phyloP scores from a whole-genome alignment of 2,888 invertebrate genomes.

The Epinotia demarniana region DNA sequence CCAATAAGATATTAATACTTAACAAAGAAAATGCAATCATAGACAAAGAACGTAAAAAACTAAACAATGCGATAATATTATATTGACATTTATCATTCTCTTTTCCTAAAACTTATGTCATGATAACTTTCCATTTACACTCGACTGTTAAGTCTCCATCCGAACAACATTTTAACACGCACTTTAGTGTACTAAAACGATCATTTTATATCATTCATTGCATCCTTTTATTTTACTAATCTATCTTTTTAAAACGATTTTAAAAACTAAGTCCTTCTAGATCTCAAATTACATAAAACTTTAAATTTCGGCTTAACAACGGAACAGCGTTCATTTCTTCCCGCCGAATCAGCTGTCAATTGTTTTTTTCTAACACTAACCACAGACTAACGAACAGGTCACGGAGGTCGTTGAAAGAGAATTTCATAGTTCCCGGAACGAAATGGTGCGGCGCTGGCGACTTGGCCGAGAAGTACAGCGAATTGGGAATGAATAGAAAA shows the following conservation, averaged over 20 bases:
- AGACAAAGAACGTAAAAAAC: too few species aligned
- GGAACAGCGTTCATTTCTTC: conserved; percentile 3
- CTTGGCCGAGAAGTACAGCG: conserved; percentile 84
- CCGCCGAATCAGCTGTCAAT: conserved; percentile 33
- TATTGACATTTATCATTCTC: background rate
- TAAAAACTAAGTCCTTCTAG: background rate
- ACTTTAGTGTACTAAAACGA: background rate
- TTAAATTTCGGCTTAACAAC: background rate
- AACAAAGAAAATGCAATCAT: too few species aligned
- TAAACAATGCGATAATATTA: background rate
- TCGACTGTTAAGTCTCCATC: background rate
- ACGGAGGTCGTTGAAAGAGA: conserved; percentile 77
- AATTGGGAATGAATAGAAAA: conserved; percentile 80
- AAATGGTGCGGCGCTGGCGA: conserved; percentile 90
- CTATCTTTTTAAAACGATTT: background rate
- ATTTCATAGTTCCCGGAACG: conserved; percentile 87
- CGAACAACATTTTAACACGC: background rate
- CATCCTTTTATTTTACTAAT: background rate
- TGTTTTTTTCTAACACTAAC: conserved; percentile 43
- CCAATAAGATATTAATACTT: too few species aligned
- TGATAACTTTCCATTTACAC: background rate
- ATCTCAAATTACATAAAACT: background rate
- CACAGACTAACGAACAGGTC: conserved; percentile 64
- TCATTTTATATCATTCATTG: background rate
- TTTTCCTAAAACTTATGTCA: background rate